Base-by-base conservation (phyloP, 2,797 vertebrate genomes). In the Fringilla coelebs region DNA sequence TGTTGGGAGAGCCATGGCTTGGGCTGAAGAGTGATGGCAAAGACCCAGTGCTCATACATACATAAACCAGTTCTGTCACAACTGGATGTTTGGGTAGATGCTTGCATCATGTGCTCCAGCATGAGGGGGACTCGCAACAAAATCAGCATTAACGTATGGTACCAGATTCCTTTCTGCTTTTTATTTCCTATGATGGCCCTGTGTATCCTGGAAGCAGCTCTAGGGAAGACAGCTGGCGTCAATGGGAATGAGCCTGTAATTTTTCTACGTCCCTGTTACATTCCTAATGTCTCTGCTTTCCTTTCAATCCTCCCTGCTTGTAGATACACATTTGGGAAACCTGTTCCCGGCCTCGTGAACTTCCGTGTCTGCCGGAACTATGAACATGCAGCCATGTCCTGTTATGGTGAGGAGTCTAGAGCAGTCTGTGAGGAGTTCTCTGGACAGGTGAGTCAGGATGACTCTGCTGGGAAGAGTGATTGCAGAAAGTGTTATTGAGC, bases 291-390 rank as follows among this genome's bases (percentile, higher is more conserved):
- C 25, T 90, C 38, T 84, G 29, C 61, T 84, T 89, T 81, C 51
- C 20, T 66, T 83, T 71, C 74, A 32, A 89, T 71, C 58, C 49
- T 90, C 25, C 17, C 13, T 89, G 41, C 52, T 83, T 43, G 34
- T 91, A 98, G 98, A 46, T 98, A 98, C 76, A 98, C 98, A 1
- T 98, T 97, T 54, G 97, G 97, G 60, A 98, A 98, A 63, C 94
- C 98, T 31, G 98, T 98, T 86, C 96, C 96, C 13, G 98, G 98
- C 71, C 43, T 62, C 0, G 93, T 89, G 63, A 97, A 28, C 25
- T 40, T 97, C 52, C 97, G 54, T 10, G 29, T 98, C 15, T 98
- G 98, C 95, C 97, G 98, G 22, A 96, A 85, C 1, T 98, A 96
- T 61, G 81, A 32, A 15, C 57, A 7, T 0, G 0, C 14, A 45